Percentiles rank a stretch among this genome's conserved stretches.
phyloP scores from a whole-genome alignment of 1,140 invertebrate species.

The Megalonaias nervosa region DNA sequence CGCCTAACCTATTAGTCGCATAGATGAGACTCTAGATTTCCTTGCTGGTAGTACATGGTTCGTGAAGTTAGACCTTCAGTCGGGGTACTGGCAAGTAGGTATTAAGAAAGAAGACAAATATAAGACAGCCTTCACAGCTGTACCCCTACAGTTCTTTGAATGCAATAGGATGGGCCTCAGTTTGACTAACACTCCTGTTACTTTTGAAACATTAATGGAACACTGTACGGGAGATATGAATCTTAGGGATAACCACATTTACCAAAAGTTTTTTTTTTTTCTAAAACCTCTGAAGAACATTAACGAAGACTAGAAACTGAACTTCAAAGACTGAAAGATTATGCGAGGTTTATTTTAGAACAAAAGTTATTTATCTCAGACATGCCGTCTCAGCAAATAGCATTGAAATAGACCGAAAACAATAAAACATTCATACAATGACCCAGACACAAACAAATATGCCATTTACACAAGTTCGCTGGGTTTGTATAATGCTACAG shows the following conservation, averaged over 20 bases:
- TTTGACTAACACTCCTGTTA: too few relatives aligned
- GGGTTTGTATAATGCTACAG: slow-evolving; percentile 2
- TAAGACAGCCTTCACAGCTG: too few relatives aligned
- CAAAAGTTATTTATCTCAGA: not conserved
- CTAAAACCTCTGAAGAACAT: too few relatives aligned
- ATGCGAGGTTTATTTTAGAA: too few relatives aligned
- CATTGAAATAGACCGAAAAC: slow-evolving; percentile 21
- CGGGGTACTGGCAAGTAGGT: slow-evolving; percentile 54
- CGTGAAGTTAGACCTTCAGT: slow-evolving; percentile 65
- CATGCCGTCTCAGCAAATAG: not conserved
- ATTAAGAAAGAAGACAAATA: slow-evolving; percentile 39
- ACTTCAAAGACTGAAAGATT: too few relatives aligned
- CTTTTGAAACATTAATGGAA: too few relatives aligned
- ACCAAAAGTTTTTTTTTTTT: too few relatives aligned
- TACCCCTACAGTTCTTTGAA: too few relatives aligned
- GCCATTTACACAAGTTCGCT: not conserved
- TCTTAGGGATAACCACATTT: too few relatives aligned
- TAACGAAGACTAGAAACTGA: too few relatives aligned
- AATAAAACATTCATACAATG: not conserved
- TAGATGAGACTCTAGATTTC: slow-evolving; percentile 69
- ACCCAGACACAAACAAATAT: not conserved
- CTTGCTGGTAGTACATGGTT: slow-evolving; percentile 69
- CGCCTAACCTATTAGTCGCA: slow-evolving; percentile 72
- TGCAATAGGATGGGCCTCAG: too few relatives aligned
- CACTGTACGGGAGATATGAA: too few relatives aligned